phyloP scores from a whole-genome alignment of 2,113 vertebrate genomes.

The Chitala chitala region DNA sequence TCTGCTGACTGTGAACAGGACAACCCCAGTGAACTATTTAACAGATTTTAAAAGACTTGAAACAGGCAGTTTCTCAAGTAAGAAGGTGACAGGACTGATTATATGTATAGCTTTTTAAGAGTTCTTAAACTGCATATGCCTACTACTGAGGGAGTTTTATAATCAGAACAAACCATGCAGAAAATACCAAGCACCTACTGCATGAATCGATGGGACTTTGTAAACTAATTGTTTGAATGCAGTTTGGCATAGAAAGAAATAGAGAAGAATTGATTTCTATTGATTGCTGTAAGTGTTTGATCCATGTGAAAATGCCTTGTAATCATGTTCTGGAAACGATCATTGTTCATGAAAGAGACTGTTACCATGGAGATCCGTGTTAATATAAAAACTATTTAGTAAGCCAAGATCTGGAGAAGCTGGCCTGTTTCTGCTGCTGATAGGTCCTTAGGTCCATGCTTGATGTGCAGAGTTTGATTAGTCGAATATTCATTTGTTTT shows the following conservation, averaged over 20 bases:
- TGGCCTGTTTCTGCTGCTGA: not conserved
- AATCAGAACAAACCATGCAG: not conserved
- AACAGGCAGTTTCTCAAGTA: not conserved
- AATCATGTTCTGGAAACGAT: constrained; percentile 32
- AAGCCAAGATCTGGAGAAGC: not conserved
- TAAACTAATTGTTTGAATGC: constrained; percentile 37
- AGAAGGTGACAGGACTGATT: not conserved
- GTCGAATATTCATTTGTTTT: not conserved
- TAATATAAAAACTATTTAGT: constrained; percentile 14
- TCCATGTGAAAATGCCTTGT: constrained; percentile 36
- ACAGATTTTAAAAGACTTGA: not conserved
- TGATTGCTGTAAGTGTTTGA: constrained; percentile 36
- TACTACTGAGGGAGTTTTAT: constrained; percentile 6
- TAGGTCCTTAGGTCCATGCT: not conserved
- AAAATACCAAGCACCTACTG: constrained; percentile 16
- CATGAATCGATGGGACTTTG: constrained; percentile 23
- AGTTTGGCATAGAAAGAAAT: constrained; percentile 20
- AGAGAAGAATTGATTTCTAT: constrained; percentile 36
- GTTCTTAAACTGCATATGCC: not conserved
- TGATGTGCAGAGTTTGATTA: not conserved
- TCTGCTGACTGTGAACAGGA: not conserved
- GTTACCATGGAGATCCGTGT: constrained; percentile 12
- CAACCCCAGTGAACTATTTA: not conserved
- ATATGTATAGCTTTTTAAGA: not conserved
- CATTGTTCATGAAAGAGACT: constrained; percentile 19